Evolutionary conservation across 2,797 vertebrate species (phyloP), one percentile per base, ranked within the genome.

Genomic region (Liparis tanakae): DNA sequence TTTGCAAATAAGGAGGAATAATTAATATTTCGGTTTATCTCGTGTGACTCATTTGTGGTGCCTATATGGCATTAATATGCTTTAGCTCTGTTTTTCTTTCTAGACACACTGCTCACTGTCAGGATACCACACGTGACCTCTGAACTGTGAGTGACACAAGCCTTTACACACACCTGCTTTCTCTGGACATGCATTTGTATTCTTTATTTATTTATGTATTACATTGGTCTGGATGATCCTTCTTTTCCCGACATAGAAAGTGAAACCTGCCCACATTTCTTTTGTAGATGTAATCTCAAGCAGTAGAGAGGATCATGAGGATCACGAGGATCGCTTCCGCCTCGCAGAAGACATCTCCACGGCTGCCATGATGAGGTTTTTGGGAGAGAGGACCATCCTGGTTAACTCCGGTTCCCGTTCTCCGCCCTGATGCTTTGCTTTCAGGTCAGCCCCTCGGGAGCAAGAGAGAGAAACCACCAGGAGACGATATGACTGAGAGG

Each of bases 271-370:
- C 20, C 43, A 20, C 64, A 13, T 22, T 18, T 55, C 30, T 33
- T 58, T 48, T 58, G 41, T 1, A 25, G 70, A 65, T 57, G 43
- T 30, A 68, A 46, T 57, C 79, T 43, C 14, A 7, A 58, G 53
- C 51, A 56, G 48, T 10, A 9, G 56, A 92, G 62, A 91, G 88
- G 93, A 92, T 90, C 85, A 93, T 91, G 92, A 90, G 91, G 91
- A 93, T 93, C 86, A 76, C 91, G 92, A 90, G 91, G 91, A 93
- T 93, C 86, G 75, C 88, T 87, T 89, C 85, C 84, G 91, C 83
- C 74, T 70, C 39, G 75, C 86, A 93, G 92, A 94, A 94, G 93
- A 93, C 80, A 89, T 92, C 89, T 91, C 93, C 90, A 80, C 90
- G 58, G 63, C 94, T 91, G 89, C 88, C 91, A 88, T 88, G 85